Evolutionary conservation across 2,797 vertebrate species (phyloP).

Genomic region (Myoxocephalus aenaeus): DNA sequence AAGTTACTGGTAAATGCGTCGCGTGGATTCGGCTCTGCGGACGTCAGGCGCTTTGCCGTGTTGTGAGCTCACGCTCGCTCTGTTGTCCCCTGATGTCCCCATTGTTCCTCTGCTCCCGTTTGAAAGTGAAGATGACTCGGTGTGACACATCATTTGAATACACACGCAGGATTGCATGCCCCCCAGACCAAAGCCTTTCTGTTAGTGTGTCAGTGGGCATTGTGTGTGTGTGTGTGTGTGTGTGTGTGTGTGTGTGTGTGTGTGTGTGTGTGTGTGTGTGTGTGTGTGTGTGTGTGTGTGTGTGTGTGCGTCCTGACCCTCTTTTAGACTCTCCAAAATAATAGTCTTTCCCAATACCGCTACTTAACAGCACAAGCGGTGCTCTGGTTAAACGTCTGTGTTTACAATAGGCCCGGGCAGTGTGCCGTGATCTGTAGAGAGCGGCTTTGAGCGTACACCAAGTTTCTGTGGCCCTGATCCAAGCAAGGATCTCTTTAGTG

Average conservation of each 20-base stretch:
- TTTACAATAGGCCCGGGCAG: neutral
- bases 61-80: conserved; percentile 1
- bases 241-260: conserved; percentile 28
- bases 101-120: conserved; percentile 67
- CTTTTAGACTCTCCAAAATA: conserved; percentile 43
- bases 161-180: conserved; percentile 46
- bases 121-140: conserved; percentile 69
- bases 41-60: conserved; percentile 50
- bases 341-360: conserved; percentile 24
- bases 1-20: conserved; percentile 42
- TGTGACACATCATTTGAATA: conserved; percentile 74
- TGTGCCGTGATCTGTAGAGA: neutral
- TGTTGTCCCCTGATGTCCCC: conserved; percentile 55
- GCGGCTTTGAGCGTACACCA: neutral
- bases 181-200: conserved; percentile 47
- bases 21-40: conserved; percentile 19
- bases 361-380: conserved; percentile 26
- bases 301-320: conserved; percentile 48
- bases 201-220: conserved; percentile 42
- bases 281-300: conserved; percentile 11
- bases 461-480: neutral
- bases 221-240: conserved; percentile 11
- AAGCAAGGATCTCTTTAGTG: neutral
- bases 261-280: conserved; percentile 37
- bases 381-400: conserved; percentile 12